Base-by-base conservation (phyloP, 1,140 invertebrate genomes). In the Bilobella aurantiaca region DNA sequence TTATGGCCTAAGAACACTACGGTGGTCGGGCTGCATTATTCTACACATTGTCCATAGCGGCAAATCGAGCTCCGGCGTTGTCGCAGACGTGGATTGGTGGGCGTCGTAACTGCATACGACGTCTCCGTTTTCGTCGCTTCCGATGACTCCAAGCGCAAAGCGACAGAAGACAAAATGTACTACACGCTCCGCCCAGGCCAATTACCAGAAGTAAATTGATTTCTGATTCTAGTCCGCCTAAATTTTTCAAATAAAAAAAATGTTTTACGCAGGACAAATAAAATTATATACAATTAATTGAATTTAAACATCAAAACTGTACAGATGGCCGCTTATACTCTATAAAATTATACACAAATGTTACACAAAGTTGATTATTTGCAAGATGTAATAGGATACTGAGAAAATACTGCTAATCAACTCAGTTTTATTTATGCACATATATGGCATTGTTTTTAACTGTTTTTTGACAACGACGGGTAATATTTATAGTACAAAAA, bases 11-110 rank as follows among this genome's bases (percentile, higher is more conserved):
- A n/a, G n/a, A n/a, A n/a, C n/a, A n/a, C n/a, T n/a, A n/a, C n/a
- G n/a, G n/a, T n/a, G n/a, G n/a, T n/a, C n/a, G n/a, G n/a, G n/a
- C n/a, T 42, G 34, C 18, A 18, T 42, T 8, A 42, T 42, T 42
- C 18, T 42, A 42, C 8, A 42, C 34, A 42, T 42, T 42, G 34
- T 42, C 34, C 18, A 42, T 12, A 18, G 34, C 34, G 8, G 34
- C 34, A 42, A 42, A 42, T 8, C 34, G 34, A 42, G 34, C 34
- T 42, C 71, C 70, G 25, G 71, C 72, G 57, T 71, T 72, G 68
- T 72, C 69, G 66, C 72, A 68, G 37, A 69, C 71, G 56, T 67
- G 71, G 61, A 66, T 69, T 18, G 65, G 72, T 16, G 70, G 72
- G 1, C 67, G 63, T 12, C 72, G 62, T 0, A 72, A 47, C 32